A percentile compares a stretch with the other conserved stretches of the same genome.
These are phyloP conservation scores for Crotophaga sulcirostris DNA, from an alignment of 2,113 vertebrate species.

Conservation along the genomic window DNA sequence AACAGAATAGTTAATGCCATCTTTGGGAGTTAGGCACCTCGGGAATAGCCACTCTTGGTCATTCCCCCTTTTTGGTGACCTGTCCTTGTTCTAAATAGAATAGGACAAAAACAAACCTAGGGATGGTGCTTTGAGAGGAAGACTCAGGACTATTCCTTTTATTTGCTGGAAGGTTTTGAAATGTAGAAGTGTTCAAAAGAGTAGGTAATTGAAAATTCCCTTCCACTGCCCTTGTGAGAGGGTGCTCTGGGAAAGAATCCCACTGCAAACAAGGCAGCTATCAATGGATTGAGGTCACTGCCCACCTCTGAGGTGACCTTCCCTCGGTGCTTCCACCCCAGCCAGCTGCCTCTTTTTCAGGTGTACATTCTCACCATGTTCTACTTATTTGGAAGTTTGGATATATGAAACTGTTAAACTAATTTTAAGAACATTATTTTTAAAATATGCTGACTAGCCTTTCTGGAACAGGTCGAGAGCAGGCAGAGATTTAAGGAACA, in stretches of 20 bases:
- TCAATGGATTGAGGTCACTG: too few species aligned
- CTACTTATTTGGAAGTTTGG: background rate
- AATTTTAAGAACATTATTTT: background rate
- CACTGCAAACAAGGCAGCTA: background rate
- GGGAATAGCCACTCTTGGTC: background rate
- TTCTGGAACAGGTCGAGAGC: background rate
- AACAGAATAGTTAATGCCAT: fast-evolving
- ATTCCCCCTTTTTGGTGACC: background rate
- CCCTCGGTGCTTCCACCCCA: background rate
- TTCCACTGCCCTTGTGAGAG: background rate
- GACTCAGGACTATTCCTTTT: background rate
- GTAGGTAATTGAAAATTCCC: background rate
- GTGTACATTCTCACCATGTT: fast-evolving
- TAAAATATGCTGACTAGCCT: background rate
- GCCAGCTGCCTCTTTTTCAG: background rate
- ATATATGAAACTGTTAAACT: background rate
- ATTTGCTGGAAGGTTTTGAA: background rate
- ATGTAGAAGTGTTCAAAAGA: background rate
- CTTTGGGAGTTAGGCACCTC: fast-evolving
- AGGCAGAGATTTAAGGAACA: background rate
- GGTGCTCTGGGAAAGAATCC: background rate
- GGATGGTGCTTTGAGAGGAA: too few species aligned
- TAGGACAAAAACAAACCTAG: background rate
- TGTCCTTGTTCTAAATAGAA: background rate
- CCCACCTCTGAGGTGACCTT: background rate